Conservation (phyloP, 2,797 vertebrate species). For the Neoniphon sammara region DNA sequence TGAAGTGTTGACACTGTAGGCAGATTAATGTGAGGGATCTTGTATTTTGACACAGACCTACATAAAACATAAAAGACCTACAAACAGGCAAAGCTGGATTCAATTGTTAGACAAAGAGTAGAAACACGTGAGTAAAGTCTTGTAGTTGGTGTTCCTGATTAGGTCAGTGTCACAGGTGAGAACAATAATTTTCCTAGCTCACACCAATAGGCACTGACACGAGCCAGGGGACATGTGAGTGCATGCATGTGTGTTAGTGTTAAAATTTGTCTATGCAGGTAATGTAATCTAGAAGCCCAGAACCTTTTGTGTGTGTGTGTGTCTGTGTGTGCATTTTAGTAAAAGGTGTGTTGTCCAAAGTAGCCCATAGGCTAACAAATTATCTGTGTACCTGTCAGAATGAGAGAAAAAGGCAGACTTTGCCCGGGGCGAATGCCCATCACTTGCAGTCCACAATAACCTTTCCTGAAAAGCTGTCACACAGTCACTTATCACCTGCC, state of each 20-base stretch:
- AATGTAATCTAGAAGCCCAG: background rate
- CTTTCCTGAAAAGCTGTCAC: slow-evolving; percentile 60
- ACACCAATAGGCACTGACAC: background rate
- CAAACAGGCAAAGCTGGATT: background rate
- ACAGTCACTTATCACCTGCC: slow-evolving; percentile 52
- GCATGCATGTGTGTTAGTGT: background rate
- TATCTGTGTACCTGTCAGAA: slow-evolving; percentile 65
- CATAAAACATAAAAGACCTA: background rate
- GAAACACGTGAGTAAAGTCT: background rate
- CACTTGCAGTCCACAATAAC: slow-evolving; percentile 66
- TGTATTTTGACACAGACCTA: too few relatives aligned
- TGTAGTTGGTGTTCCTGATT: background rate
- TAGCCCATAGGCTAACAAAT: slow-evolving; percentile 35
- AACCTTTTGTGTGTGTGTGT: background rate
- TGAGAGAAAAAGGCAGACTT: slow-evolving; percentile 62
- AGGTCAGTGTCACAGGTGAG: background rate
- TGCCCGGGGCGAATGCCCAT: slow-evolving; percentile 70
- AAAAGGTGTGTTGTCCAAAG: slow-evolving; percentile 23
- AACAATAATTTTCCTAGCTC: too few relatives aligned
- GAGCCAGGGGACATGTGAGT: background rate
- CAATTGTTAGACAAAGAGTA: background rate
- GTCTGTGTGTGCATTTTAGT: slow-evolving; percentile 8
- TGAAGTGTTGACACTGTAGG: too few relatives aligned
- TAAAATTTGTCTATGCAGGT: background rate
- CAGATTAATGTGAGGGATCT: too few relatives aligned